Percentiles rank a stretch among this genome's conserved stretches.
These are phyloP conservation scores for Caenorhabditis tropicalis DNA, from an alignment of 1,140 invertebrate genomes.

Conservation along the genomic window DNA sequence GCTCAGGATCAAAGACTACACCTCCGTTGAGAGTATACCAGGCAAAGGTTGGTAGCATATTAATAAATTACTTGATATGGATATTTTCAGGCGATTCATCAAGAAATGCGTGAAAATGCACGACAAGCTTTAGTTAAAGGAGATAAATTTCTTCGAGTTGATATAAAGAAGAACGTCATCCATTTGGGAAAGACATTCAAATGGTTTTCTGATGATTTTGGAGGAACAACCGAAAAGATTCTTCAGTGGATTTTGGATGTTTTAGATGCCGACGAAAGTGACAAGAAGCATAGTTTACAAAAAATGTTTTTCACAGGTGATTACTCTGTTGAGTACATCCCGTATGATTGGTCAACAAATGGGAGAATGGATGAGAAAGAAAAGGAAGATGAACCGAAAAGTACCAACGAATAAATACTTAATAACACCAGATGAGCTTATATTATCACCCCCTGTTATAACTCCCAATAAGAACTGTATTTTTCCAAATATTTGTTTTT, in stretches of 20 bases:
- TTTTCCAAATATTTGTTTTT: no score
- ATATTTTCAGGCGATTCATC: constrained; percentile 25
- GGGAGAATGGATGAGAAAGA: constrained; percentile 56
- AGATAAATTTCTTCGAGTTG: constrained; percentile 58
- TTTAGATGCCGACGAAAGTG: constrained; percentile 63
- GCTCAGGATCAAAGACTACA: constrained; percentile 73
- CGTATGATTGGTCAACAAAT: constrained; percentile 73
- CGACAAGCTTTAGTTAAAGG: not conserved
- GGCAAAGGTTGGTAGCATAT: constrained; percentile 71
- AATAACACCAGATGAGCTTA: not conserved
- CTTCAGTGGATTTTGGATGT: constrained; percentile 72
- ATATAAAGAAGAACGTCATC: constrained; percentile 70
- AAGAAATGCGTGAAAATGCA: constrained; percentile 39
- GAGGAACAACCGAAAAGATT: constrained; percentile 72
- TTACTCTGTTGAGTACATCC: constrained; percentile 72
- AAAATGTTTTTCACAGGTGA: constrained; percentile 69
- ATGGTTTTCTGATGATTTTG: constrained; percentile 74
- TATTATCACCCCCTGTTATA: no score
- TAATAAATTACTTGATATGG: not conserved
- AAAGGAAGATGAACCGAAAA: not conserved
- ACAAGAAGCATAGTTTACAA: constrained; percentile 69
- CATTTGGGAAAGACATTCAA: constrained; percentile 73
- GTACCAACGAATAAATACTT: not conserved
- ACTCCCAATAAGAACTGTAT: no score
- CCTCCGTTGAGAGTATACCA: constrained; percentile 74